Evolutionary conservation across 2,797 vertebrate genomes (phyloP), one percentile per base, ranked within the genome.

Genomic region (Paedocypris micromegethes): DNA sequence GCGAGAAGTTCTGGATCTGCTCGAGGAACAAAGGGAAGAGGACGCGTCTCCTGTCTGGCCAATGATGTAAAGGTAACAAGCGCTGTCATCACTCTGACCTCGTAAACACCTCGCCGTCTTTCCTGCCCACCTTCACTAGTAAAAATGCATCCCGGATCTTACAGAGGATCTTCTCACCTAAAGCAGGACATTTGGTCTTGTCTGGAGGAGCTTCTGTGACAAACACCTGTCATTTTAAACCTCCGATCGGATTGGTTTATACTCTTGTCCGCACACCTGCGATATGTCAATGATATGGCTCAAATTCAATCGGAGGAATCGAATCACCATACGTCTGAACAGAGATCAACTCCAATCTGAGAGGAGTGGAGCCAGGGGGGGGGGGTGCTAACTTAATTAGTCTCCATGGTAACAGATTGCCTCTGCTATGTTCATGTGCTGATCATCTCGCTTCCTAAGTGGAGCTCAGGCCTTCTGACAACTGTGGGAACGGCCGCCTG

Each of bases 51-150:
- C 55, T 8, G 64, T 76, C 79, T 79, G 76, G 68, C 76, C 68
- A 59, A 65, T 56, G 44, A 60, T 68, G 48, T 64, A 56, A 75
- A 67, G 70, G 72, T 60, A 78, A 73, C 74, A 68, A 73, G 77
- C 71, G 54, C 80, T 79, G 85, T 80, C 75, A 78, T 86, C 86
- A 86, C 78, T 72, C 83, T 74, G 82, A 75, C 78, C 86, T 85
- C 83, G 81, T 89, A 88, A 90, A 89, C 88, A 88, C 87, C 86
- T 86, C 79, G 6, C 81, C 81, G 79, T 77, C 84, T 84, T 88
- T 90, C 88, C 87, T 89, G 84, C 82, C 85, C 84, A 84, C 80
- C 81, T 87, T 78, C 72, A 64, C 48, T 75, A 73, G 79, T 85
- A 83, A 86, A 86, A 83, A 77, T 5, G 58, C 8, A 54, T 40